Base-by-base conservation (phyloP, 1,140 invertebrate genomes). In the Onthophagus taurus region DNA sequence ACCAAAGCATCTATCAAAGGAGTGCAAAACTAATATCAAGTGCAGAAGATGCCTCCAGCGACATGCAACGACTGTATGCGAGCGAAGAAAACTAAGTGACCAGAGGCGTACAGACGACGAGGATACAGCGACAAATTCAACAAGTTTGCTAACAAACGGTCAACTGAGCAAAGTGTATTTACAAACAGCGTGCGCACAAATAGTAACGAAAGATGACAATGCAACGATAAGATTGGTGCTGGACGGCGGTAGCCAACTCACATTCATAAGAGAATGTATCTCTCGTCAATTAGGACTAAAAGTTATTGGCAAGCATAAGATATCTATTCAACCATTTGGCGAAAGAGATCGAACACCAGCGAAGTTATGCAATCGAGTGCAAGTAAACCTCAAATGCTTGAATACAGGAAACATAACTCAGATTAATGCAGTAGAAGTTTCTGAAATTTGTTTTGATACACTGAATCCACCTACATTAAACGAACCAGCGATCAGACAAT, bases 241-340 rank as follows among this genome's bases (percentile, higher is more conserved):
- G n/a, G n/a, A n/a, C n/a, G n/a, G n/a, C n/a, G n/a, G n/a, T n/a
- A n/a, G n/a, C n/a, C n/a, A n/a, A 12, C 30, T 6, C n/a, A 31
- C 30, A 31, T 31, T 31, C 14, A 31, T 31, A 5, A 31, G 14
- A 12, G 30, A 31, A 12, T 31, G 30, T 31, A 14, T 31, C 14
- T 31, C 30, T 5, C 4, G 30, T 6, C 4, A 31, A n/a, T 12
- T 31, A 12, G 12, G 12, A 5, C 12, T 31, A 12, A 11, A 11
- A 4, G 14, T 31, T 6, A 14, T 31, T 5, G 30, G 30, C 4
- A 31, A 11, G 4, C 30, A 31, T 31, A 5, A 12, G 5, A 31
- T 31, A 5, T 12, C 11, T n/a, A 12, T 31, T 5, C n/a, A 12
- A 5, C 30, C 30, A 12, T 31, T 31, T 12, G 30, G 30, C 5